phyloP scores from a whole-genome alignment of 1,140 invertebrate species.

The Drosophila bocki region DNA sequence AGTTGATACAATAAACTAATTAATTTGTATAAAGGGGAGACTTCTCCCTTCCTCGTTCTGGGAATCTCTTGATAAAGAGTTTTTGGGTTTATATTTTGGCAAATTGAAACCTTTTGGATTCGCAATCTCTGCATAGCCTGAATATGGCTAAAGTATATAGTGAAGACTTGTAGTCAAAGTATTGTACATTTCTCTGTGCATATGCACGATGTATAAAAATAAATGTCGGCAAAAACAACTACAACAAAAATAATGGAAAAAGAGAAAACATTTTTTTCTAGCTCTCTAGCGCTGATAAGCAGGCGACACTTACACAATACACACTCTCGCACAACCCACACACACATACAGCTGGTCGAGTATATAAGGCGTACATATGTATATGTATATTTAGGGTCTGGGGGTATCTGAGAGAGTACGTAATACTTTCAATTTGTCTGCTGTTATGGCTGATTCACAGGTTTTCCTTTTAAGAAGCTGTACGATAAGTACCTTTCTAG shows the following conservation, averaged over 20 bases:
- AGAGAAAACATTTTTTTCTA: slow-evolving; percentile 81
- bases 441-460: slow-evolving; percentile 30
- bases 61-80: slow-evolving; percentile 3
- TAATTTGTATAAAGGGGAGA: background rate
- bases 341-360: slow-evolving; percentile 1
- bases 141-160: slow-evolving; percentile 7
- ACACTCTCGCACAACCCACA: slow-evolving; percentile 18
- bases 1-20: too few relatives aligned
- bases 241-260: slow-evolving; percentile 50
- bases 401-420: slow-evolving; percentile 14
- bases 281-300: slow-evolving; percentile 75
- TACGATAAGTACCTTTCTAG: slow-evolving; percentile 5
- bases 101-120: slow-evolving; percentile 31
- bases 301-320: slow-evolving; percentile 56
- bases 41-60: background rate
- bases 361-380: slow-evolving; percentile 24
- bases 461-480: slow-evolving; percentile 14
- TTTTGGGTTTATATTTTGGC: slow-evolving; percentile 1
- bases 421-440: slow-evolving; percentile 41
- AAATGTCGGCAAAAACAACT: slow-evolving; percentile 63
- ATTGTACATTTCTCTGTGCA: slow-evolving; percentile 30
- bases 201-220: slow-evolving; percentile 72
- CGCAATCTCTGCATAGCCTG: slow-evolving; percentile 1
- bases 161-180: slow-evolving; percentile 32
- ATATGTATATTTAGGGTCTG: slow-evolving; percentile 19